phyloP scores from a whole-genome alignment of 2,888 invertebrate species.

The Synergus itoensis region DNA sequence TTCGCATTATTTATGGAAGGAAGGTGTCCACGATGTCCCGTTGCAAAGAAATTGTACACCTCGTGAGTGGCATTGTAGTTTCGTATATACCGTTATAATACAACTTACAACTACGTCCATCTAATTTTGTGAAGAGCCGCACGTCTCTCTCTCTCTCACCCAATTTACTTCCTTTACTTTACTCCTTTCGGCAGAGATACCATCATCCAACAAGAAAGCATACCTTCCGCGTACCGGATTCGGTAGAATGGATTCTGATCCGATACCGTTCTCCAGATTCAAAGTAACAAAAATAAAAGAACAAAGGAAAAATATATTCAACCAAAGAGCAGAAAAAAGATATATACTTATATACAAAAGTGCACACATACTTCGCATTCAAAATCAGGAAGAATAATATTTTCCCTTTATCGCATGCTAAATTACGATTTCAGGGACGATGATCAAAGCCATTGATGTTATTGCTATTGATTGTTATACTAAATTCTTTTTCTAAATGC shows the following conservation, averaged over 20 bases:
- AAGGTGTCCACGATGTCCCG: constrained; percentile 17
- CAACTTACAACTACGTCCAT: constrained; percentile 32
- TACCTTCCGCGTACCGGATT: constrained; percentile 1
- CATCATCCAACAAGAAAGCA: constrained; percentile 11
- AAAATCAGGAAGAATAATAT: constrained; percentile 2
- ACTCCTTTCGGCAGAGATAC: neutral
- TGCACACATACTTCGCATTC: neutral
- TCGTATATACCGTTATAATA: constrained; percentile 36
- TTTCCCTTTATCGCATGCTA: constrained; percentile 1
- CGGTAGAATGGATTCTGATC: constrained; percentile 17
- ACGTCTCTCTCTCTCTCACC: constrained; percentile 3
- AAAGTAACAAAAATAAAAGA: neutral
- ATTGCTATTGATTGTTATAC: constrained; percentile 12
- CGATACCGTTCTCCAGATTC: neutral
- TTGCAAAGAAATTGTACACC: constrained; percentile 34
- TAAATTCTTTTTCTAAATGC: neutral
- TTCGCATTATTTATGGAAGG: constrained; percentile 37
- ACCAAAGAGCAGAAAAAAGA: neutral
- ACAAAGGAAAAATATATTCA: neutral
- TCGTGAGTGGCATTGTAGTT: constrained; percentile 27
- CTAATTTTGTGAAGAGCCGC: constrained; percentile 1
- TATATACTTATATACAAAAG: neutral
- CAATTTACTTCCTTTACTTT: constrained; percentile 19
- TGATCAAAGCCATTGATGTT: constrained; percentile 12
- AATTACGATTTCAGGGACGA: constrained; percentile 13